Base-by-base conservation (phyloP, 2,797 vertebrate genomes). In the Ctenopoma kingsleyae region DNA sequence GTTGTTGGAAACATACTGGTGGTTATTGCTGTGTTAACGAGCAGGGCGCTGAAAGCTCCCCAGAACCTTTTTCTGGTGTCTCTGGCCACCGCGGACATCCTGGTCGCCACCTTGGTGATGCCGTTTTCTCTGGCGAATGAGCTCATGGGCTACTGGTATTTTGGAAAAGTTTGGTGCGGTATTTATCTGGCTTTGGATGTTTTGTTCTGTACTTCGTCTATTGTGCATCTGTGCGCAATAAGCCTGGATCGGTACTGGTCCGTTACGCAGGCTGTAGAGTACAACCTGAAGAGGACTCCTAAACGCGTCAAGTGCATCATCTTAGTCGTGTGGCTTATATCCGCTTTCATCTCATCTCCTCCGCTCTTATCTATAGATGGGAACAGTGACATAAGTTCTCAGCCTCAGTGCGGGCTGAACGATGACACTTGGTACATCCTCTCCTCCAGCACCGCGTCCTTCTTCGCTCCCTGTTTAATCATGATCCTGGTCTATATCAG, bases 371-470 rank as follows among this genome's bases (percentile, higher is more conserved):
- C 96, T 3, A 91, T 96, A 69, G 96, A 96, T 87, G 88, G 94
- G 61, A 88, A 89, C 88, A 91, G 73, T 0, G 94, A 95, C 4
- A 72, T 70, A 32, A 87, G 90, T 67, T 74, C 78, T 15, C 94
- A 92, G 81, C 95, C 95, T 41, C 94, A 95, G 89, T 98, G 97
- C 76, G 91, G 92, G 87, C 95, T 98, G 49, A 98, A 98, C 40
- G 96, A 98, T 1, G 95, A 98, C 84, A 97, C 96, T 0, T 98
- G 97, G 97, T 98, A 98, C 92, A 98, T 98, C 81, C 93, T 98
- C 50, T 95, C 95, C 41, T 98, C 97, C 67, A 97, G 95, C 89
- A 91, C 94, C 22, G 97, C 94, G 41, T 98, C 97, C 71, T 98
- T 98, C 91, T 98, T 97, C 69, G 97, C 97, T 0, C 97, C 97